Evolutionary conservation across 1,140 invertebrate genomes (phyloP), one percentile per base, ranked within the genome.

Genomic region (Gryllus bimaculatus): DNA sequence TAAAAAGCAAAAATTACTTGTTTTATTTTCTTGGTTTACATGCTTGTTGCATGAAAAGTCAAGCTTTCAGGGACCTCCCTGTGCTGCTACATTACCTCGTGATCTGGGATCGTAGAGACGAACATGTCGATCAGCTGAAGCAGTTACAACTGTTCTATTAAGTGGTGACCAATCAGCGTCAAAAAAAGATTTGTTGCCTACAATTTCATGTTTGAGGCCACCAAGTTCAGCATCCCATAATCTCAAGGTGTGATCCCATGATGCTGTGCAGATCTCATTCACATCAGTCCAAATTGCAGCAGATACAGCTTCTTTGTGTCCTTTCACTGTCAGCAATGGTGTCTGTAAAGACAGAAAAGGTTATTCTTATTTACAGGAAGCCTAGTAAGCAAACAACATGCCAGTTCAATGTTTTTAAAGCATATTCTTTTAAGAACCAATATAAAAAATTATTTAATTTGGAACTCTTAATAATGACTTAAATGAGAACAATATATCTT

Each of bases 171-270:
- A 95, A 80, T 95, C 92, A 5, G 96, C 86, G 84, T 93, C 92
- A 82, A 99, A 93, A 85, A 98, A 96, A 47, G 95, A 93, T 86
- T 98, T 98, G 81, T 96, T 95, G 73, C 95, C 95, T 78, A 90
- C 89, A 81, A 96, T 89, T 85, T 96, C 94, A 73, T 91, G 89
- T 84, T 94, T 95, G 10, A 95, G 90, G 15, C 92, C 93, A 79
- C 92, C 93, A 48, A 94, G 85, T 85, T 96, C 92, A 39, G 95
- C 88, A 87, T 99, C 97, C 98, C 98, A 99, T 7, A 98, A 83
- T 85, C 94, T 93, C 12, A 99, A 87, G 0, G 96, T 96, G 83
- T 99, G 97, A 88, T 99, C 98, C 96, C 97, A 98, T 0, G 95
- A 94, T 4, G 94, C 94, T 81, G 91, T 90, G 0, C 96, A 96